Conservation (phyloP, 2,113 vertebrate genomes). For the Pan paniscus region DNA sequence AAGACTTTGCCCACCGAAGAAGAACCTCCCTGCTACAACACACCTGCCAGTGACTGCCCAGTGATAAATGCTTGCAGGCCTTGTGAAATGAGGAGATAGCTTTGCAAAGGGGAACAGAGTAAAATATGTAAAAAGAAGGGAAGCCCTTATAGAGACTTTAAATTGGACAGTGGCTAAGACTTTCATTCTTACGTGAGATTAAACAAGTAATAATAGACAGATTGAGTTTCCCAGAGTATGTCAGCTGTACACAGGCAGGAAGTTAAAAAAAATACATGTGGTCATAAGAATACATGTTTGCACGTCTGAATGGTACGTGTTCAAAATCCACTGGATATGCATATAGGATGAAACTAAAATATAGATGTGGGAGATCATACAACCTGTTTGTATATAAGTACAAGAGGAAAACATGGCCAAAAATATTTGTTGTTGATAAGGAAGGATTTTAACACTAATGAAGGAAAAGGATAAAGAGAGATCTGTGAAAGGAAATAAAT, state of each 20-base stretch:
- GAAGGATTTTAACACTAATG: background rate
- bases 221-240: background rate
- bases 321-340: background rate
- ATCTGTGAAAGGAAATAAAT: constrained; percentile 57
- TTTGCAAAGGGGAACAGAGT: background rate
- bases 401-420: background rate
- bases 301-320: background rate
- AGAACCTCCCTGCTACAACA: fast-evolving
- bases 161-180: background rate
- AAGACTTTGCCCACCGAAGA: background rate
- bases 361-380: background rate
- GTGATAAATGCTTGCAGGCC: background rate
- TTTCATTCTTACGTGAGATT: background rate
- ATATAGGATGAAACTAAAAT: background rate
- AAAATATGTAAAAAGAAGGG: background rate
- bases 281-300: background rate
- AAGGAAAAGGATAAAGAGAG: constrained; percentile 33
- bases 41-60: background rate
- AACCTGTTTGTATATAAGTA: background rate
- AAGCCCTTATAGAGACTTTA: background rate
- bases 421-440: background rate
- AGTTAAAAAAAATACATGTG: background rate
- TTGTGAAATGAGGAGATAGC: background rate
- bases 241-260: background rate
- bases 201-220: background rate